These are phyloP conservation scores for Bucorvus abyssinicus DNA, from an alignment of 2,797 vertebrate genomes.

Conservation along the genomic window DNA sequence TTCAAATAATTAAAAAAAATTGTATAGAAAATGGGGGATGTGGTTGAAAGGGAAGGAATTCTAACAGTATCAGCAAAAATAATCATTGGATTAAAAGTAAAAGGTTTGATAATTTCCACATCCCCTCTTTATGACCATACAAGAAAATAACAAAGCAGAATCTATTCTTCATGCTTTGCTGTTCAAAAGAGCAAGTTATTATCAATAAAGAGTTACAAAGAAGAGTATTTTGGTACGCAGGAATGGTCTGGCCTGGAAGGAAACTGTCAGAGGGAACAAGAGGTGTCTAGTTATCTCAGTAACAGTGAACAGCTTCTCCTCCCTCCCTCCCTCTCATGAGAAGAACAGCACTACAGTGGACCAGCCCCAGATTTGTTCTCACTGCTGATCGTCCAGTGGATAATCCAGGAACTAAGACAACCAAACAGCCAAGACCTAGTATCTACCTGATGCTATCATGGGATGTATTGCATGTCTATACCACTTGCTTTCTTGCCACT, in stretches of 20 bases:
- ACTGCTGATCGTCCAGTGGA: neutral
- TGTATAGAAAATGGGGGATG: neutral
- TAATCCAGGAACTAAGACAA: neutral
- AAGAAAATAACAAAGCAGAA: neutral
- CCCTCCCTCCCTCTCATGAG: neutral
- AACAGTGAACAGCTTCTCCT: neutral
- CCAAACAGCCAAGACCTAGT: neutral
- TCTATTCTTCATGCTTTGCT: neutral
- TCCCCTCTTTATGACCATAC: neutral
- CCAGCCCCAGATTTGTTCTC: neutral
- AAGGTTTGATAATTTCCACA: neutral
- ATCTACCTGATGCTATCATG: neutral
- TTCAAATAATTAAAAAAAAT: neutral
- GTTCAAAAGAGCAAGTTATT: neutral
- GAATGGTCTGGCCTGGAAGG: neutral
- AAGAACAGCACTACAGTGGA: neutral
- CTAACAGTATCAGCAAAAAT: neutral
- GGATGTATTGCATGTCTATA: neutral
- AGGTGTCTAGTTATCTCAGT: neutral
- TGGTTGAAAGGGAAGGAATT: constrained; percentile 12
- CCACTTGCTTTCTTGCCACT: neutral
- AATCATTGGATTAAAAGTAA: neutral
- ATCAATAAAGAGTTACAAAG: neutral
- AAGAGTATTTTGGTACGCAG: neutral
- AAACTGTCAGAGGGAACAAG: neutral